phyloP scores from a whole-genome alignment of 2,888 invertebrate genomes.

The Dicyrtomina minuta region DNA sequence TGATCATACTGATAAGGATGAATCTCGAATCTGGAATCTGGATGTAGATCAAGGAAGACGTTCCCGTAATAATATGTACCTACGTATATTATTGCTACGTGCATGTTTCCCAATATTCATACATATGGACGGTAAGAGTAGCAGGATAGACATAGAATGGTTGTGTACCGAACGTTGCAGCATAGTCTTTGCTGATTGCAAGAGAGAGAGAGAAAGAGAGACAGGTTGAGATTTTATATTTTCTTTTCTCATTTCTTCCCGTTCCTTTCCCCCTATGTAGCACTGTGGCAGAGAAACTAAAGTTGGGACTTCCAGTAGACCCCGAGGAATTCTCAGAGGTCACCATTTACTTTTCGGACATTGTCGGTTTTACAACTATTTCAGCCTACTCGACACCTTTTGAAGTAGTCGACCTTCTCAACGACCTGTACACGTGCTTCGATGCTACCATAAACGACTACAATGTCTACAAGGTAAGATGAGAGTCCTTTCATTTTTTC shows the following conservation, averaged over 20 bases:
- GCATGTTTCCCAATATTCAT: neutral
- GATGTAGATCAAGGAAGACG: neutral
- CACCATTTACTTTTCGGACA: slow-evolving; percentile 92
- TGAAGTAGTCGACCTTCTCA: slow-evolving; percentile 86
- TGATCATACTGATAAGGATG: neutral
- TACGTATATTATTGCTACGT: neutral
- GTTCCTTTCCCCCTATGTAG: slow-evolving; percentile 58
- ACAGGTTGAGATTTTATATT: neutral
- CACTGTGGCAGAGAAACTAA: slow-evolving; percentile 86
- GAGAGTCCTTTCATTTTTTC: too few species aligned
- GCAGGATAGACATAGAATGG: too few species aligned
- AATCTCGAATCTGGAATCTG: neutral
- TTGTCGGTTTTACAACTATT: slow-evolving; percentile 90
- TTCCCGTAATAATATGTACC: neutral
- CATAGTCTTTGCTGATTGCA: too few species aligned
- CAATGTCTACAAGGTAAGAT: slow-evolving; percentile 75
- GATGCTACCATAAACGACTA: slow-evolving; percentile 91
- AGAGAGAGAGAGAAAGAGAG: too few species aligned
- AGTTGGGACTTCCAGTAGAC: slow-evolving; percentile 85
- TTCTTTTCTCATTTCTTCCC: neutral
- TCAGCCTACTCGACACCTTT: slow-evolving; percentile 89
- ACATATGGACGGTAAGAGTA: neutral
- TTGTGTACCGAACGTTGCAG: too few species aligned
- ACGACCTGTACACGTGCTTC: slow-evolving; percentile 90
- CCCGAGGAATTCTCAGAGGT: slow-evolving; percentile 79